These are phyloP conservation scores for Spheniscus humboldti DNA, from an alignment of 2,797 vertebrate genomes.

Conservation along the genomic window DNA sequence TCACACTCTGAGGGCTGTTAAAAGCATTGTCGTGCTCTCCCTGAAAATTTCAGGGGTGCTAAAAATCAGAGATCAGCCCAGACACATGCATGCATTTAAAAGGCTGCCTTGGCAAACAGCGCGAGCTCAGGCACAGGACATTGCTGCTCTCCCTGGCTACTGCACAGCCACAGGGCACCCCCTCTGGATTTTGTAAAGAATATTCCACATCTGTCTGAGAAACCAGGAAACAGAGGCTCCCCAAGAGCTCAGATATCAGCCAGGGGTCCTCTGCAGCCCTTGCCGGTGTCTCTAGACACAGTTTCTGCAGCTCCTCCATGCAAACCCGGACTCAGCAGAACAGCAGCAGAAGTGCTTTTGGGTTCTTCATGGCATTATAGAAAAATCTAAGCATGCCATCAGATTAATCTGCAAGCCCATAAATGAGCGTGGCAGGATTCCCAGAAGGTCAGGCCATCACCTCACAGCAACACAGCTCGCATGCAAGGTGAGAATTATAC, in stretches of 20 bases:
- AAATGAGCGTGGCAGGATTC: background rate
- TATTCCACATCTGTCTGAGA: background rate
- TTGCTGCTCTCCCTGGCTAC: background rate
- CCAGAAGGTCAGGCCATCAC: background rate
- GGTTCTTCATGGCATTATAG: background rate
- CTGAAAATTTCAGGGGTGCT: background rate
- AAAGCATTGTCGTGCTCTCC: background rate
- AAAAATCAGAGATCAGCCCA: background rate
- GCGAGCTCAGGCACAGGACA: background rate
- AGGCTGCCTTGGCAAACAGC: background rate
- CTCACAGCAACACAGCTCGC: background rate
- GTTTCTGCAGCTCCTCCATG: background rate
- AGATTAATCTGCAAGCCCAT: background rate
- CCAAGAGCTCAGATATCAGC: background rate
- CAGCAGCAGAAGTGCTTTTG: background rate
- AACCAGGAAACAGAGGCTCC: background rate
- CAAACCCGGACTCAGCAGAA: background rate
- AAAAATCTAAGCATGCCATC: background rate
- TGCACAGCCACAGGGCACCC: background rate
- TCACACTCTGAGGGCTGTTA: background rate
- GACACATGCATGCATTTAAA: rapidly evolving
- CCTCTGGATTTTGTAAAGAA: background rate
- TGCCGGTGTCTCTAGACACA: background rate
- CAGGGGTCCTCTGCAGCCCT: background rate
- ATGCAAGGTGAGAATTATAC: background rate